Conservation (phyloP, 2,797 vertebrate genomes). For the Coregonus ussuriensis region DNA sequence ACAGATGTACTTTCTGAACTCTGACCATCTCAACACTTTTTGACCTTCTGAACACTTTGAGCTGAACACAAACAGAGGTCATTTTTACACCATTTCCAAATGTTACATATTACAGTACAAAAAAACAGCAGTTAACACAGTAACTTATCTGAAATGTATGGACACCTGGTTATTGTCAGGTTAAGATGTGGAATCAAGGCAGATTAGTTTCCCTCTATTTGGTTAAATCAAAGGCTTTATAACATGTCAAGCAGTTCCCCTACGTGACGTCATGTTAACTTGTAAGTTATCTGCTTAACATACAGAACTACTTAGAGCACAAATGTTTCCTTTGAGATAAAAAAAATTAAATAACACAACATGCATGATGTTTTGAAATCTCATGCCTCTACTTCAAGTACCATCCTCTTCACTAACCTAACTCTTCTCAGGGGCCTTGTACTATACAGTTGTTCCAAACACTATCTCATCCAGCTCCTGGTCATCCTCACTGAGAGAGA, state of each 20-base stretch:
- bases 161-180: neutral
- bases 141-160: neutral
- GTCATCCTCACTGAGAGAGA: constrained; percentile 67
- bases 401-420: neutral
- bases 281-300: neutral
- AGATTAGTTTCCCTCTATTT: neutral
- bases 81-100: neutral
- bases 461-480: constrained; percentile 65
- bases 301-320: neutral
- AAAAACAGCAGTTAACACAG: constrained; percentile 5
- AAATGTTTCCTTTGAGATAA: neutral
- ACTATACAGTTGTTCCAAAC: constrained; percentile 80
- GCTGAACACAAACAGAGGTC: neutral
- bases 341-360: neutral
- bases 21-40: neutral
- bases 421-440: neutral
- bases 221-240: neutral
- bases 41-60: neutral
- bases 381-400: neutral
- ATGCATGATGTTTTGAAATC: constrained; percentile 8
- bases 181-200: constrained; percentile 10
- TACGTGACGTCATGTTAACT: neutral
- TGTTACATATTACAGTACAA: neutral
- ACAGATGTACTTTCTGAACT: too few relatives aligned
- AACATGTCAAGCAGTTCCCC: neutral